These are phyloP conservation scores for Sebastes hopkinsi DNA, from an alignment of 2,797 vertebrate genomes.

Conservation along the genomic window DNA sequence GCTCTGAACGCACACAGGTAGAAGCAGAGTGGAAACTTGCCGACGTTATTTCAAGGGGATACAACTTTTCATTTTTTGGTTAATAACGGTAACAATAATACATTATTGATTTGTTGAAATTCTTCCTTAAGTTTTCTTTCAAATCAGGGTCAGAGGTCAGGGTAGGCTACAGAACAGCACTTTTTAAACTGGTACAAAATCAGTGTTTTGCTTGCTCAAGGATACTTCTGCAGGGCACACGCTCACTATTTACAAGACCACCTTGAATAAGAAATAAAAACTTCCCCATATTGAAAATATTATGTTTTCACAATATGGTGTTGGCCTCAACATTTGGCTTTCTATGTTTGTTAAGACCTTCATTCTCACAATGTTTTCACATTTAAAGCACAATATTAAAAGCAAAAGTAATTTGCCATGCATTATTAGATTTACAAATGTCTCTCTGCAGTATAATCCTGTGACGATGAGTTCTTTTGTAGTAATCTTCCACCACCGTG, in stretches of 20 bases:
- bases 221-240: not conserved
- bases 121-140: not conserved
- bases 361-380: not conserved
- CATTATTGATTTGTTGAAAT: not conserved
- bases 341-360: not conserved
- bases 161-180: not conserved
- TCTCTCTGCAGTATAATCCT: not conserved
- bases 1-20: constrained; percentile 1
- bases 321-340: not conserved
- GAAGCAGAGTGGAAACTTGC: constrained; percentile 6
- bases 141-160: not conserved
- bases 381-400: not conserved
- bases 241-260: not conserved
- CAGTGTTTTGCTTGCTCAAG: not conserved
- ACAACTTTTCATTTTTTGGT: not conserved
- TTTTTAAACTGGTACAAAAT: not conserved
- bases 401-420: not conserved
- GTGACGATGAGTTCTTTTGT: not conserved
- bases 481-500: not conserved
- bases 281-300: not conserved
- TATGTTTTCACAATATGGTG: not conserved
- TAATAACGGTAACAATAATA: not conserved
- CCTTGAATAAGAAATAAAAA: not conserved
- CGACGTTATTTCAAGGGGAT: not conserved
- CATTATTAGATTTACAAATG: not conserved